phyloP scores from a whole-genome alignment of 2,797 vertebrate genomes.

The Morelia viridis region DNA sequence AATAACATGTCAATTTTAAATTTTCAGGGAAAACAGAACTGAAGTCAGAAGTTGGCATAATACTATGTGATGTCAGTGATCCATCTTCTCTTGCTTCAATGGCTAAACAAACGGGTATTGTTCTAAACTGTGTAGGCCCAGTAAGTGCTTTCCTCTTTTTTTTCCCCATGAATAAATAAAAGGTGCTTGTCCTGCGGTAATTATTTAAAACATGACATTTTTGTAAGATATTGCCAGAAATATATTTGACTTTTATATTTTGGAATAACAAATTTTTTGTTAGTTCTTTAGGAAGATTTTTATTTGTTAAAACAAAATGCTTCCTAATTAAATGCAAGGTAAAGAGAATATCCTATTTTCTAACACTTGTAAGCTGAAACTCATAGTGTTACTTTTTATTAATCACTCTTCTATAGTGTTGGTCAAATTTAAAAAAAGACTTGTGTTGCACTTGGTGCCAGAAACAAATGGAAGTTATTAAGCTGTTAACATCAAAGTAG shows the following conservation, averaged over 20 bases:
- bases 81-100: slow-evolving; percentile 85
- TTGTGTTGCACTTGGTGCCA: neutral
- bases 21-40: slow-evolving; percentile 83
- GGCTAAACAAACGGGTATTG: slow-evolving; percentile 88
- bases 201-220: neutral
- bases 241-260: neutral
- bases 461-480: neutral
- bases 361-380: neutral
- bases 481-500: neutral
- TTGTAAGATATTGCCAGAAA: neutral
- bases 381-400: neutral
- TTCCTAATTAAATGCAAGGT: neutral
- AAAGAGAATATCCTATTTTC: neutral
- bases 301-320: neutral
- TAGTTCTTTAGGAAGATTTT: neutral
- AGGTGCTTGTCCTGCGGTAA: neutral
- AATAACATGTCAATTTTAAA: slow-evolving; percentile 36
- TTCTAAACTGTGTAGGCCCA: slow-evolving; percentile 95
- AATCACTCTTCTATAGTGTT: neutral
- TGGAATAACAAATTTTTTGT: neutral
- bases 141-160: slow-evolving; percentile 77
- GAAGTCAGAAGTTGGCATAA: slow-evolving; percentile 84
- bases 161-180: slow-evolving; percentile 3
- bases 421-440: neutral
- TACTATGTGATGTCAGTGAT: slow-evolving; percentile 88